A percentile compares a stretch with the other conserved stretches of the same genome.
Conservation (phyloP, 1,140 invertebrate genomes). For the Chelonus insularis region DNA sequence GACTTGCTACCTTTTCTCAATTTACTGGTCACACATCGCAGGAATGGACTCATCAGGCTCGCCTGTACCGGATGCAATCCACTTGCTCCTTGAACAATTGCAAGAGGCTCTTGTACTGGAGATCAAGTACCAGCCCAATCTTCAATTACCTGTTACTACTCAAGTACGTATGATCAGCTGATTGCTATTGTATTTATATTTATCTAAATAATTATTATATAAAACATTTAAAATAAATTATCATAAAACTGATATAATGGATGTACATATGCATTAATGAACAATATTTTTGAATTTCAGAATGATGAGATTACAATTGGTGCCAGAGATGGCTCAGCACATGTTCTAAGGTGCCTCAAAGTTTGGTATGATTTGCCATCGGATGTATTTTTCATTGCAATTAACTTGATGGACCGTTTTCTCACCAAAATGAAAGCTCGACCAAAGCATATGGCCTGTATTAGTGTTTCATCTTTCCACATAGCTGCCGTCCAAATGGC, state of each 20-base stretch:
- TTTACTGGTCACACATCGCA: constrained; percentile 51
- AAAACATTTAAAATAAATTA: background rate
- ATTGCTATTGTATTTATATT: no score
- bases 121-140: constrained; percentile 70
- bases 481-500: constrained; percentile 62
- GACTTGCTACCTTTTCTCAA: constrained; percentile 26
- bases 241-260: no score
- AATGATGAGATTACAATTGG: constrained; percentile 72
- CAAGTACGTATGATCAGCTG: constrained; percentile 48
- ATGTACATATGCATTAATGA: no score
- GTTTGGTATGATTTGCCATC: constrained; percentile 80
- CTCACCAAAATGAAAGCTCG: constrained; percentile 73
- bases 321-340: constrained; percentile 74
- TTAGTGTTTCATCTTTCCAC: constrained; percentile 71
- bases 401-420: constrained; percentile 78
- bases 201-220: no score
- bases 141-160: constrained; percentile 62
- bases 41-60: constrained; percentile 60
- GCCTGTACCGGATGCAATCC: constrained; percentile 62
- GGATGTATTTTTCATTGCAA: constrained; percentile 75
- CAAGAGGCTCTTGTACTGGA: constrained; percentile 70
- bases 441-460: constrained; percentile 72
- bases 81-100: constrained; percentile 64
- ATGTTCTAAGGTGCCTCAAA: constrained; percentile 78
- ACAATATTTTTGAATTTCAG: no score